Percentiles rank a stretch among this genome's conserved stretches.
These are phyloP conservation scores for Melieria picta DNA, from an alignment of 2,888 invertebrate species.

Conservation along the genomic window DNA sequence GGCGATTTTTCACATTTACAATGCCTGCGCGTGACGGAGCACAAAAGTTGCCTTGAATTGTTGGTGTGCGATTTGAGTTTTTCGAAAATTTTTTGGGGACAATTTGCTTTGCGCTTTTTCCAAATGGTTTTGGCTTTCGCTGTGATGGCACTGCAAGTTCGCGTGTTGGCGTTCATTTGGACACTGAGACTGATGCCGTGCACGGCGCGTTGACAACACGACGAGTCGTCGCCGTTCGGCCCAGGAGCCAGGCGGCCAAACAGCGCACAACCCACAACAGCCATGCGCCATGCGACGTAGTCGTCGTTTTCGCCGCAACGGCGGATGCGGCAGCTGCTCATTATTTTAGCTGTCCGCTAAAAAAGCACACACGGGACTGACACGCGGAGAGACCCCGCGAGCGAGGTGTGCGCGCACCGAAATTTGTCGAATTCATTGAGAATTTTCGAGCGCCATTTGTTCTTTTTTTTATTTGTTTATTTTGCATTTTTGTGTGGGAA, in stretches of 20 bases:
- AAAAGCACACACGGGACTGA: background rate
- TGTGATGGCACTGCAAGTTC: conserved; percentile 5
- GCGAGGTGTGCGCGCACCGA: too few relatives aligned
- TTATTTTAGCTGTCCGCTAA: too few relatives aligned
- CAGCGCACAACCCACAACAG: conserved; percentile 5
- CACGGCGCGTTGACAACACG: conserved; percentile 19
- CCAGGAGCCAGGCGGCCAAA: background rate
- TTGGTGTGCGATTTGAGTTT: too few relatives aligned
- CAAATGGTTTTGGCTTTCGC: too few relatives aligned
- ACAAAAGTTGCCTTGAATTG: too few relatives aligned
- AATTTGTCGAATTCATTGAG: conserved; percentile 16
- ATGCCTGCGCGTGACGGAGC: too few relatives aligned
- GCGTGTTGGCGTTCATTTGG: conserved; percentile 28
- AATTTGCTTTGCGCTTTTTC: too few relatives aligned
- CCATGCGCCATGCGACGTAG: background rate
- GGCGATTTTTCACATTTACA: too few relatives aligned
- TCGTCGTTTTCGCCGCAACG: conserved; percentile 2
- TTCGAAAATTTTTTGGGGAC: too few relatives aligned
- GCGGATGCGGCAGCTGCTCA: too few relatives aligned
- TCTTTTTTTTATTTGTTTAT: conserved; percentile 8
- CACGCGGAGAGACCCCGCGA: too few relatives aligned
- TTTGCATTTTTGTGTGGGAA: conserved; percentile 1
- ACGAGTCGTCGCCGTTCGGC: conserved; percentile 16
- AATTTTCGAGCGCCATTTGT: conserved; percentile 9
- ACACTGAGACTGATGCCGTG: conserved; percentile 28